Evolutionary conservation across 2,113 vertebrate species (phyloP), one percentile per base, ranked within the genome.

Genomic region (Megaceryle maxima): DNA sequence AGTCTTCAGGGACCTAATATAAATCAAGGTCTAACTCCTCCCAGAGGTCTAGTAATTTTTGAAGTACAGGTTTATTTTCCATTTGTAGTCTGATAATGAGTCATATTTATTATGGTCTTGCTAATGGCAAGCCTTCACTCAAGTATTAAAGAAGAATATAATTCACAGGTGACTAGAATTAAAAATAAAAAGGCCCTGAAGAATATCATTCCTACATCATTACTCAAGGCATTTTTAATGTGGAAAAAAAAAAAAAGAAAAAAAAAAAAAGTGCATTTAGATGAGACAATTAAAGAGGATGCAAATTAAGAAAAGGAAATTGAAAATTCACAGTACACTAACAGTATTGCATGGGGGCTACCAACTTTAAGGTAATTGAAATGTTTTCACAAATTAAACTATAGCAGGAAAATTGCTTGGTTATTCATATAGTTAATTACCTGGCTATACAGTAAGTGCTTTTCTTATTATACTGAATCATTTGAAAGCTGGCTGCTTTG

Each of bases 231-330:
- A 88, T 87, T 92, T 88, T 94, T 91, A 96, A 97, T 95, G 75
- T 51, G 50, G 10, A 90, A 67, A 81, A 88, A 48, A 75, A 77
- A 74, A 57, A 19, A 74, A 48, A 18, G 25, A 90, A 67, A 72
- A 88, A 48, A 79, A 77, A 90, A 74, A 57, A 19, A 74, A 51
- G 16, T 92, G 57, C 73, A 90, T 96, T 96, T 94, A 88, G 94
- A 96, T 92, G 79, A 93, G 78, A 84, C 70, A 77, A 76, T 91
- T 95, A 89, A 82, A 92, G 93, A 78, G 16, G 28, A 84, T 94
- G 62, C 9, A 88, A 95, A 96, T 94, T 94, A 94, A 96, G 74
- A 48, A 63, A 86, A 55, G n/a, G 46, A 96, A 94, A 93, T 88
- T 73, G 74, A 94, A 96, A 94, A 92, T 94, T 67, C 48, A 83